Percentiles rank a stretch among this genome's conserved stretches.
These are phyloP conservation scores for Gari tellinella DNA, from an alignment of 2,888 invertebrate species.

Conservation along the genomic window DNA sequence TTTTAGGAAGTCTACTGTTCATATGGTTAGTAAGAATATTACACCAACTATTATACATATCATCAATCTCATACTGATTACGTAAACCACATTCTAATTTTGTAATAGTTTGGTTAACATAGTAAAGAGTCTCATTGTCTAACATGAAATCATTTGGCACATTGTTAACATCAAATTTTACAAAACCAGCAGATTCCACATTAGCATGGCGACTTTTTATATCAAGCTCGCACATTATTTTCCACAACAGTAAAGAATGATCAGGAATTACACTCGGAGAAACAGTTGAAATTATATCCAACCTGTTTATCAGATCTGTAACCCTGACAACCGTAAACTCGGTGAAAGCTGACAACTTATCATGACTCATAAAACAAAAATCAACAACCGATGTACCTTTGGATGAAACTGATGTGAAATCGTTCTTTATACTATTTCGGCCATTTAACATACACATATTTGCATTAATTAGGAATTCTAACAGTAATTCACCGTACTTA, in stretches of 20 bases:
- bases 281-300: not conserved
- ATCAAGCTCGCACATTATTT: not conserved
- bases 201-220: not conserved
- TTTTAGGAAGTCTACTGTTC: slow-evolving; percentile 1
- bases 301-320: slow-evolving; percentile 4
- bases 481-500: slow-evolving; percentile 25
- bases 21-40: slow-evolving; percentile 7
- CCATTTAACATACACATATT: slow-evolving; percentile 49
- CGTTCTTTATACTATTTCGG: slow-evolving; percentile 15
- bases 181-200: not conserved
- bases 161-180: slow-evolving; percentile 17
- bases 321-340: slow-evolving; percentile 11
- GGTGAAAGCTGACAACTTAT: slow-evolving; percentile 2
- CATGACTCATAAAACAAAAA: slow-evolving; percentile 21
- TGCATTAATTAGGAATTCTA: slow-evolving; percentile 31
- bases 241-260: slow-evolving; percentile 23
- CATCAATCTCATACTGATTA: slow-evolving; percentile 7
- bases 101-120: slow-evolving; percentile 16
- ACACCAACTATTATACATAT: slow-evolving; percentile 10
- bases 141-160: slow-evolving; percentile 15
- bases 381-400: slow-evolving; percentile 26
- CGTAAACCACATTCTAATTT: slow-evolving; percentile 15
- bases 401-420: slow-evolving; percentile 29
- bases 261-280: slow-evolving; percentile 7
- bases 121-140: not conserved